phyloP scores from a whole-genome alignment of 2,888 invertebrate genomes.

The Rhorus exstirpatorius region DNA sequence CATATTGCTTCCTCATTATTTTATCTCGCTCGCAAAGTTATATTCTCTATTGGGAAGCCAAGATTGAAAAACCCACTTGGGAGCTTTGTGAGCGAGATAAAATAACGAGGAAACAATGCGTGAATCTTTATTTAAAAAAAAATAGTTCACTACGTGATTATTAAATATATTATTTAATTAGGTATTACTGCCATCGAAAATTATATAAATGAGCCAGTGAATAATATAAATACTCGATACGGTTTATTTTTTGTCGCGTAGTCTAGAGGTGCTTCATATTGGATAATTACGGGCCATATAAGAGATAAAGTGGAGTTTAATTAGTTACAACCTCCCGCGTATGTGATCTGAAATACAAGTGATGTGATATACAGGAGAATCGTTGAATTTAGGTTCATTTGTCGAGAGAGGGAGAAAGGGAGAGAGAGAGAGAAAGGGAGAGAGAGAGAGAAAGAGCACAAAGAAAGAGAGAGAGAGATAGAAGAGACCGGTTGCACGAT shows the following conservation, averaged over 20 bases:
- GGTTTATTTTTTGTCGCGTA: not conserved
- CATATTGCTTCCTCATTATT: too few species aligned
- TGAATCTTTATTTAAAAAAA: too few species aligned
- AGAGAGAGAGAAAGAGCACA: not conserved
- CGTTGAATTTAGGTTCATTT: constrained; percentile 22
- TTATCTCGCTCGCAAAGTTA: too few species aligned
- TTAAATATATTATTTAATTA: constrained; percentile 9
- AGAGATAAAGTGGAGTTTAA: constrained; percentile 2
- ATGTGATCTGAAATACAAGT: constrained; percentile 24
- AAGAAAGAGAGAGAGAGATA: not conserved
- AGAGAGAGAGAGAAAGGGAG: not conserved
- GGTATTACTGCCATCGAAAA: not conserved
- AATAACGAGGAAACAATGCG: too few species aligned
- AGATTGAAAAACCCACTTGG: too few species aligned
- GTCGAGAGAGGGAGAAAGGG: not conserved
- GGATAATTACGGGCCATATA: not conserved
- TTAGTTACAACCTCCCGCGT: constrained; percentile 13
- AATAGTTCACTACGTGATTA: not conserved
- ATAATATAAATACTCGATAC: not conserved
- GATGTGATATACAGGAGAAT: constrained; percentile 25
- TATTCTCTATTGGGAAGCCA: too few species aligned
- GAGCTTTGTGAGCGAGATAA: too few species aligned
- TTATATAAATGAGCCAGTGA: not conserved
- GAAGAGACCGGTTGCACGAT: constrained; percentile 31
- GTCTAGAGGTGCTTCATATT: not conserved